Base-by-base conservation (phyloP, 2,888 invertebrate species). In the Labia minor region DNA sequence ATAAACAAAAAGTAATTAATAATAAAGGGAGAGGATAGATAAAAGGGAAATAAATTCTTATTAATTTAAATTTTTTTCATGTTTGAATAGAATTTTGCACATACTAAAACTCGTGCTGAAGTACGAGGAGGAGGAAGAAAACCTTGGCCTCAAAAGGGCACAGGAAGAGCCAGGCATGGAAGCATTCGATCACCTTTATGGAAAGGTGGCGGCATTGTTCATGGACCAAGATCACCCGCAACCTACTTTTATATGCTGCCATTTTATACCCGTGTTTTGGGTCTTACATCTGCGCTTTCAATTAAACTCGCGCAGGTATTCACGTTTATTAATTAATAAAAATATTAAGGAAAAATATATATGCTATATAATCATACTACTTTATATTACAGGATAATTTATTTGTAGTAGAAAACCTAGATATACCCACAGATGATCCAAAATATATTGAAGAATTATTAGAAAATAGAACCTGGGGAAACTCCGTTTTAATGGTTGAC, bases 131-230 rank as follows among this genome's bases (percentile, higher is more conserved):
- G 95, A 66, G 94, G 94, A 0, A 82, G 84, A 21, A 98, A 99
- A 74, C 98, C 98, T 0, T 97, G 96, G 95, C 93, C 92, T 0
- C 99, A 99, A 76, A 99, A 99, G 79, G 95, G 95, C 19, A 75
- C 83, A 21, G 99, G 99, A 0, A 83, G 85, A 71, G 91, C 98
- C 0, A 84, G 98, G 62, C 96, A 96, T 75, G 95, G 96, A 14
- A 94, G 93, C 11, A 91, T 92, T 68, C 83, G 95, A 67, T 92
- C 96, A 1, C 97, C 97, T 0, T 76, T 95, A 1, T 96, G 87
- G 79, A 82, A 81, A 70, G 87, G 88, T 0, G 95, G 97, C 74
- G 97, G 95, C 63, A 76, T 88, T 63, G 85, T 85, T 3, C 92
- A 95, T 75, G 99, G 98, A 0, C 97, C 97, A 0, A 84, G 96